Evolutionary conservation across 2,797 vertebrate genomes (phyloP).

Genomic region (Threskiornis aethiopicus): DNA sequence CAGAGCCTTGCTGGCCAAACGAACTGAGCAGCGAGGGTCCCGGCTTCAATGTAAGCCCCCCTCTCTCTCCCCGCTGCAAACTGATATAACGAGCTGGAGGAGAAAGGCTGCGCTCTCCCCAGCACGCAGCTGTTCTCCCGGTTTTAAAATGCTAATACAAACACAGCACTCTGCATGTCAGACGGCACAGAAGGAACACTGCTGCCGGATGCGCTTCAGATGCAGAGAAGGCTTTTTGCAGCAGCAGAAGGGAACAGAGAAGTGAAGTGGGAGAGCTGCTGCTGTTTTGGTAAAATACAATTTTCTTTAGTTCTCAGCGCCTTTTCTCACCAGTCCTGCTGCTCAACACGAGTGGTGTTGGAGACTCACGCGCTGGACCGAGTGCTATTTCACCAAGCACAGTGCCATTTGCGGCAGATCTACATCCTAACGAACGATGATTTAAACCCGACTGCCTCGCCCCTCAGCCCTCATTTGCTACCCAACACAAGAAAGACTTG

Average conservation of each 20-base stretch:
- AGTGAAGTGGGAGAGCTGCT: not conserved
- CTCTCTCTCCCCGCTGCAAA: not conserved
- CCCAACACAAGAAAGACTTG: not conserved
- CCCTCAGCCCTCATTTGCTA: not conserved
- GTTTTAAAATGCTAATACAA: constrained; percentile 53
- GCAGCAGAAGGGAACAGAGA: not conserved
- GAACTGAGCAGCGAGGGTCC: constrained; percentile 4
- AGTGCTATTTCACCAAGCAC: not conserved
- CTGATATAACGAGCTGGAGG: not conserved
- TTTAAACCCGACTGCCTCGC: not conserved
- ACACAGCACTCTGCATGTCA: not conserved
- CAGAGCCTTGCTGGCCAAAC: constrained; percentile 58
- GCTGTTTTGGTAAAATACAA: not conserved
- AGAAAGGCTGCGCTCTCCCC: constrained; percentile 22
- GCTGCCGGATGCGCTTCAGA: not conserved
- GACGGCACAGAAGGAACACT: not conserved
- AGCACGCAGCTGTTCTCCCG: constrained; percentile 58
- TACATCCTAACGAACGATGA: not conserved
- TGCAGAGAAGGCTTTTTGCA: not conserved
- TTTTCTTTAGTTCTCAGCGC: not conserved
- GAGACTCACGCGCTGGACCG: not conserved
- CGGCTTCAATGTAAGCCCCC: not conserved
- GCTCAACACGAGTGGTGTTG: not conserved
- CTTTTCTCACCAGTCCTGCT: not conserved
- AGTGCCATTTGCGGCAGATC: not conserved